These are phyloP conservation scores for Carassius carassius DNA, from an alignment of 2,113 vertebrate genomes.

Conservation along the genomic window DNA sequence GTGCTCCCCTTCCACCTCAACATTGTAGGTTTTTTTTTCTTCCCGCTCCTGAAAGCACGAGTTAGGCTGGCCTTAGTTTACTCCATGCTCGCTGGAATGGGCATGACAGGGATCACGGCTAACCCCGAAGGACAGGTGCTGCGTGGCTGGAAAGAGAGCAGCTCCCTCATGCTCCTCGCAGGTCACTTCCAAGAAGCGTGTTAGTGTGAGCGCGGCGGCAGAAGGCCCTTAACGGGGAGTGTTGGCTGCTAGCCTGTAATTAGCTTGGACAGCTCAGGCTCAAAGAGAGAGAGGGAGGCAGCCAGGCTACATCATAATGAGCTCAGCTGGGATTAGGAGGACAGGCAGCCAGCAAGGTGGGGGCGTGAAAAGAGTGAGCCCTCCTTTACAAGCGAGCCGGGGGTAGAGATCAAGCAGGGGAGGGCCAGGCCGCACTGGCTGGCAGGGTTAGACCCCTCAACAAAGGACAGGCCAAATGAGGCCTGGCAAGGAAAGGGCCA, in stretches of 20 bases:
- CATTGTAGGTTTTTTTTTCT: conserved; percentile 14
- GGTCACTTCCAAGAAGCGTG: conserved; percentile 93
- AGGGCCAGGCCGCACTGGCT: conserved; percentile 72
- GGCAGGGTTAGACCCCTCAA: conserved; percentile 89
- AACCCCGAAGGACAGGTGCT: conserved; percentile 87
- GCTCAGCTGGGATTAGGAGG: conserved; percentile 99
- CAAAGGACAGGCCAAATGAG: conserved; percentile 88
- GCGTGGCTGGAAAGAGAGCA: conserved; percentile 83
- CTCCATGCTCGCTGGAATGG: conserved; percentile 82
- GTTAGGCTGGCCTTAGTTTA: conserved; percentile 86
- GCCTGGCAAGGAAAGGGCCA: conserved; percentile 81
- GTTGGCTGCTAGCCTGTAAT: conserved; percentile 97
- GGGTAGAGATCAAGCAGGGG: conserved; percentile 91
- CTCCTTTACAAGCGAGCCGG: conserved; percentile 84
- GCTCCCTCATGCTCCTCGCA: conserved; percentile 85
- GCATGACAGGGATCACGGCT: conserved; percentile 90
- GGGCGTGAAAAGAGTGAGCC: conserved; percentile 69
- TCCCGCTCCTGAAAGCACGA: conserved; percentile 76
- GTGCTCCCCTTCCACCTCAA: conserved; percentile 64
- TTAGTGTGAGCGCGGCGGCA: conserved; percentile 72
- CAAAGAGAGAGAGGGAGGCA: conserved; percentile 88
- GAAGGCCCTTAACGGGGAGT: conserved; percentile 95
- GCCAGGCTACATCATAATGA: conserved; percentile 99
- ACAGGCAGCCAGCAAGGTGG: conserved; percentile 94
- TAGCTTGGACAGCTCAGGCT: conserved; percentile 99